A percentile compares a stretch with the other conserved stretches of the same genome.
phyloP scores from a whole-genome alignment of 2,797 vertebrate genomes.

The Chiloscyllium punctatum region DNA sequence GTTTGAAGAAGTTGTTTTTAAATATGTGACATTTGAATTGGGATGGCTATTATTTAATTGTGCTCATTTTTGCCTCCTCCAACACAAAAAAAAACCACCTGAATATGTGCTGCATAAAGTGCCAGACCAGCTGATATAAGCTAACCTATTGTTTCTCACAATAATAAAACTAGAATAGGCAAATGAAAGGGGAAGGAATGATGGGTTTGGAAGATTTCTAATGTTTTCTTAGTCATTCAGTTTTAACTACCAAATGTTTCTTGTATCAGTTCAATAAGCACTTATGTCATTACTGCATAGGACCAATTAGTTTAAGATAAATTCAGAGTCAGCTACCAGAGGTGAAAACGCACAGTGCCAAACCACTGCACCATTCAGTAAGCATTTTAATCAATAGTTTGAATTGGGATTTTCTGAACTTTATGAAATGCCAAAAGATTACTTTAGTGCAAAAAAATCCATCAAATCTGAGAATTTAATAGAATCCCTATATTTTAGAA shows the following conservation, averaged over 20 bases:
- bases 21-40: background rate
- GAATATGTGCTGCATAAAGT: background rate
- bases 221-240: background rate
- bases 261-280: slow-evolving; percentile 18
- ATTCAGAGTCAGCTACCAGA: slow-evolving; percentile 23
- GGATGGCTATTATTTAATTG: background rate
- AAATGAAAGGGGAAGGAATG: background rate
- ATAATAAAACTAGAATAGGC: background rate
- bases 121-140: background rate
- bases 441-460: background rate
- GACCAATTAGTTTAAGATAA: background rate
- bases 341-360: slow-evolving; percentile 30
- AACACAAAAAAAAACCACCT: background rate
- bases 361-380: slow-evolving; percentile 33
- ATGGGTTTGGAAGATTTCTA: background rate
- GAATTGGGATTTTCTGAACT: background rate
- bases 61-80: background rate
- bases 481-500: no score
- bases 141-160: background rate
- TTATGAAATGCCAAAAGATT: background rate
- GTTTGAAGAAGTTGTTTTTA: background rate
- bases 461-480: background rate
- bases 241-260: background rate
- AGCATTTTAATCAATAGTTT: background rate
- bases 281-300: slow-evolving; percentile 9